Conservation (phyloP, 2,797 vertebrate species). For the Nyctibius grandis region DNA sequence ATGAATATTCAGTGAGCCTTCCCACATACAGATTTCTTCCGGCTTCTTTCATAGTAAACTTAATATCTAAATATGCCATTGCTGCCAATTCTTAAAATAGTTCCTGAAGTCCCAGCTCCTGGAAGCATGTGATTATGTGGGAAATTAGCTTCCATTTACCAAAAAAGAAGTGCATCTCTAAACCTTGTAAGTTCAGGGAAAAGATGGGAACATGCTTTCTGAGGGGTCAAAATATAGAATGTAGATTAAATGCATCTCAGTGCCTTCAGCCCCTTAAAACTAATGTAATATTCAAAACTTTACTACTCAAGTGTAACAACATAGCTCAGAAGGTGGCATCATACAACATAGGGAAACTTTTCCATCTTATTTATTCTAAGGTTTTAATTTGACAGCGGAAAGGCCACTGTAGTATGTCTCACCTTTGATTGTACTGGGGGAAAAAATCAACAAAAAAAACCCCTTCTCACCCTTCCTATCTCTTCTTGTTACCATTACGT, state of each 20-base stretch:
- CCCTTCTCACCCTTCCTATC: background rate
- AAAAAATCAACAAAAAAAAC: background rate
- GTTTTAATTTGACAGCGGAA: slow-evolving; percentile 11
- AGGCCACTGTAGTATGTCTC: background rate
- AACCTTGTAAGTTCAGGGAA: background rate
- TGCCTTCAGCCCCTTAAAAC: background rate
- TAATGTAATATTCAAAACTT: background rate
- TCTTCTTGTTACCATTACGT: background rate
- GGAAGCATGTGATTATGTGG: background rate
- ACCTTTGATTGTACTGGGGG: background rate
- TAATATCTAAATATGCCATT: slow-evolving; percentile 44
- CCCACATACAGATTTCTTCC: slow-evolving; percentile 18
- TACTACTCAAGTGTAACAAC: background rate
- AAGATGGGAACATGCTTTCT: background rate
- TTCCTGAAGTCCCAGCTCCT: background rate
- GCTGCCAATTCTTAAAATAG: slow-evolving; percentile 14
- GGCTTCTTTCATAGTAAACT: slow-evolving; percentile 41
- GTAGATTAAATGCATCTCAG: background rate
- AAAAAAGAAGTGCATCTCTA: background rate
- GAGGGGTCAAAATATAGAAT: background rate
- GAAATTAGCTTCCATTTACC: background rate
- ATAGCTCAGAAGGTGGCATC: background rate
- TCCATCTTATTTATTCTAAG: background rate
- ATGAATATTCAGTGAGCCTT: slow-evolving; percentile 41
- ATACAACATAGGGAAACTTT: background rate